Percentiles rank a stretch among this genome's conserved stretches.
These are phyloP conservation scores for Seira musarum DNA, from an alignment of 2,888 invertebrate genomes.

Conservation along the genomic window DNA sequence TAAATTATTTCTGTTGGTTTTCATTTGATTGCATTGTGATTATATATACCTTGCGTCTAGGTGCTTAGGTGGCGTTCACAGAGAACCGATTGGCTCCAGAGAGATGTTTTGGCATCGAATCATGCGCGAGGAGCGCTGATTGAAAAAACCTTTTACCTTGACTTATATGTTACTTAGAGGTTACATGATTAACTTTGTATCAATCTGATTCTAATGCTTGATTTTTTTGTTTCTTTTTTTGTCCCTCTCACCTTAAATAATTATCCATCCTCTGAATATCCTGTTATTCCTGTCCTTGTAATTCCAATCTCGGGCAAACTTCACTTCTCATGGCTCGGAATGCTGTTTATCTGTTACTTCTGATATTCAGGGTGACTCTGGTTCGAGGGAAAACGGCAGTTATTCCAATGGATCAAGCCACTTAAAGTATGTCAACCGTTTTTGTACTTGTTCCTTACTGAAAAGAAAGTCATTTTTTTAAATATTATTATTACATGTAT, in stretches of 20 bases:
- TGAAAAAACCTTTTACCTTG: slow-evolving; percentile 18
- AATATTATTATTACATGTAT: too few relatives aligned
- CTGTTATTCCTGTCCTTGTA: slow-evolving; percentile 37
- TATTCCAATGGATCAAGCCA: slow-evolving; percentile 64
- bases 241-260: slow-evolving; percentile 50
- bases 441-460: slow-evolving; percentile 5
- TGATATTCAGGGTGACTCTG: slow-evolving; percentile 65
- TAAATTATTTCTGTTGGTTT: slow-evolving; percentile 25
- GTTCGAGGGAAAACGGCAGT: slow-evolving; percentile 62
- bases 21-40: slow-evolving; percentile 43
- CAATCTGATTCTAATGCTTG: slow-evolving; percentile 38
- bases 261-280: slow-evolving; percentile 49
- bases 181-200: slow-evolving; percentile 2
- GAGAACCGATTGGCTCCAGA: slow-evolving; percentile 54
- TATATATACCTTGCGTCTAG: slow-evolving; percentile 32
- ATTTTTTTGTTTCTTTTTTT: slow-evolving; percentile 61
- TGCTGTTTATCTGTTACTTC: slow-evolving; percentile 50
- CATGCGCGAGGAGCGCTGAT: slow-evolving; percentile 50
- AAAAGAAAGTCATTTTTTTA: slow-evolving; percentile 20
- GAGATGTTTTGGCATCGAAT: slow-evolving; percentile 45
- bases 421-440: slow-evolving; percentile 48
- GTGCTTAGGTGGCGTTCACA: slow-evolving; percentile 61
- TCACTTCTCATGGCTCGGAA: slow-evolving; percentile 21
- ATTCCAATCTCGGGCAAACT: slow-evolving; percentile 26
- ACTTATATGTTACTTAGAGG: slow-evolving; percentile 1